phyloP scores from a whole-genome alignment of 2,797 vertebrate species.

The Pseudochromis fuscus region DNA sequence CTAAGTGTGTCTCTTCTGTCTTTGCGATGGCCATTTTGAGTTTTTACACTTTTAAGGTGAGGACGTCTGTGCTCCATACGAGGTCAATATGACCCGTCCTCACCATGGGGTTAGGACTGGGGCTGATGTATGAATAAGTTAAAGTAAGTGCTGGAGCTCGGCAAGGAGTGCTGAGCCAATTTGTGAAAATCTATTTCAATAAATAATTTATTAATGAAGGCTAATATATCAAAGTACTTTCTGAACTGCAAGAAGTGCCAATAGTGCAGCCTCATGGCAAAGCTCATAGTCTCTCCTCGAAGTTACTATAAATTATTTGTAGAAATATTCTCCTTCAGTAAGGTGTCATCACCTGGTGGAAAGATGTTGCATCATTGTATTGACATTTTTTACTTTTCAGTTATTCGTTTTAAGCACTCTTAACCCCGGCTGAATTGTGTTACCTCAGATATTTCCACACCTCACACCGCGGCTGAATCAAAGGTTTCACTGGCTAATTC shows the following conservation, averaged over 20 bases:
- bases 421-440: background rate
- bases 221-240: background rate
- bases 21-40: slow-evolving; percentile 12
- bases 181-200: background rate
- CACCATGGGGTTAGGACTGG: background rate
- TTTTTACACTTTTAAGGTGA: slow-evolving; percentile 27
- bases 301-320: background rate
- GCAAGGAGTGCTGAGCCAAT: background rate
- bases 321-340: background rate
- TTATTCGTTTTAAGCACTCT: background rate
- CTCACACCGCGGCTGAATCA: too few relatives aligned
- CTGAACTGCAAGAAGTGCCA: slow-evolving; percentile 3
- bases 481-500: background rate
- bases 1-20: slow-evolving; percentile 4
- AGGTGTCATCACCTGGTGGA: background rate
- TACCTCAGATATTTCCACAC: background rate
- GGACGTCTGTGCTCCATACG: slow-evolving; percentile 17
- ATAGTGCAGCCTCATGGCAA: slow-evolving; percentile 11
- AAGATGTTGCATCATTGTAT: background rate
- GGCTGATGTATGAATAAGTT: background rate
- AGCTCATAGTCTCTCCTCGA: slow-evolving; percentile 1
- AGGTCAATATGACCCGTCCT: background rate
- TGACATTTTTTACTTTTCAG: background rate
- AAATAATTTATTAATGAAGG: slow-evolving; percentile 27
- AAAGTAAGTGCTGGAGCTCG: background rate